Base-by-base conservation (phyloP, 2,888 invertebrate species). In the Pseudococcus longispinus region DNA sequence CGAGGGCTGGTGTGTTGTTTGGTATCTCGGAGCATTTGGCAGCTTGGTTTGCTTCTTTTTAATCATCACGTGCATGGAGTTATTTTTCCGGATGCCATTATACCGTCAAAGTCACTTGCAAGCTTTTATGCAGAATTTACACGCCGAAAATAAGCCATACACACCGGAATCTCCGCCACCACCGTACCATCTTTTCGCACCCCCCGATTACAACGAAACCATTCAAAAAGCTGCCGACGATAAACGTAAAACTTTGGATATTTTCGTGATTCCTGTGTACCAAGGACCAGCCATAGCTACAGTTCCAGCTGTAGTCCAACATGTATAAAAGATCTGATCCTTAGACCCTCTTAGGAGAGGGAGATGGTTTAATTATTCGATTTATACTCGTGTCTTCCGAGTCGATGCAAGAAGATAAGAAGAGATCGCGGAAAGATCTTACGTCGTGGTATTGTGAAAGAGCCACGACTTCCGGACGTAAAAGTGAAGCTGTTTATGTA, bases 21-120 rank as follows among this genome's bases (percentile, higher is more conserved):
- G 93, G 92, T 93, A 93, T 90, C 91, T 93, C 84, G 92, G 92
- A 2, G 92, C 92, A 1, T 93, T 93, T 89, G 92, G 92, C 5
- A 92, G 92, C 1, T 90, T 93, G 26, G 92, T 93, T 2, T 91
- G 92, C 6, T 93, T 93, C 90, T 93, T 93, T 90, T 90, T 93
- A 55, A 91, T 93, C 11, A 92, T 93, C 29, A 92, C 92, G 85
- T 93, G 92, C 88, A 92, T 92, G 6, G 93, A 93, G 92, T 92
- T 92, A 89, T 93, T 93, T 88, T 90, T 91, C 74, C 90, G 92
- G 23, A 90, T 91, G 4, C 90, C 91, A 3, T 89, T 89, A 18
- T 91, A 84, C 90, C 90, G 23, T 82, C 90, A 20, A 88, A 87
- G 84, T 84, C 89, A 87, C 87, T 87, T 88, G 84, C 90, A 83